Percentiles rank a stretch among this genome's conserved stretches.
phyloP scores from a whole-genome alignment of 2,113 vertebrate species.

The Clarias macrocephalus region DNA sequence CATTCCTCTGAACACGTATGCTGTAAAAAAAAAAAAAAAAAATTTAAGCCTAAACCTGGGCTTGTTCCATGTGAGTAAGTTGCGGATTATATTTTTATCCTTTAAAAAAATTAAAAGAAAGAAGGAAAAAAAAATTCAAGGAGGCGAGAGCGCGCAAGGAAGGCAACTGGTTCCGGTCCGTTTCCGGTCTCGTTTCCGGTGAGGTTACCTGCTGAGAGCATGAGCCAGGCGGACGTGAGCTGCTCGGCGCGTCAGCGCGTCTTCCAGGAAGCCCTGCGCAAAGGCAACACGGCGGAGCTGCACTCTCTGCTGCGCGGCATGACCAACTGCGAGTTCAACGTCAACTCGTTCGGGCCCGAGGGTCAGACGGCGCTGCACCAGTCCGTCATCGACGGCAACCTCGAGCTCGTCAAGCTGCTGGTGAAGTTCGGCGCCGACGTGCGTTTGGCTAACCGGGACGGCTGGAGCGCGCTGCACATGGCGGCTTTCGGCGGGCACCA shows the following conservation, averaged over 20 bases:
- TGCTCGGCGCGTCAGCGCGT: slow-evolving; percentile 77
- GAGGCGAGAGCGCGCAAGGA: neutral
- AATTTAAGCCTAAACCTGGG: neutral
- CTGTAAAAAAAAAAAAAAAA: neutral
- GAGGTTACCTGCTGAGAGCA: slow-evolving; percentile 45
- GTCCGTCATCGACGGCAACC: slow-evolving; percentile 84
- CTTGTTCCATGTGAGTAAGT: neutral
- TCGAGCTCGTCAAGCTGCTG: slow-evolving; percentile 85
- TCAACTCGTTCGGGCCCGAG: slow-evolving; percentile 86
- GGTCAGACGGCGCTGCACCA: slow-evolving; percentile 86
- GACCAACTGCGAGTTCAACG: slow-evolving; percentile 85
- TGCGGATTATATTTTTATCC: slow-evolving; percentile 18
- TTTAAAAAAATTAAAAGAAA: neutral
- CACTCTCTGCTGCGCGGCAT: slow-evolving; percentile 83
- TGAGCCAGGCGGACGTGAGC: slow-evolving; percentile 70
- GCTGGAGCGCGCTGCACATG: slow-evolving; percentile 88
- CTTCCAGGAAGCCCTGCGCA: slow-evolving; percentile 85
- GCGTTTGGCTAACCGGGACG: slow-evolving; percentile 83
- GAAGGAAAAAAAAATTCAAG: neutral
- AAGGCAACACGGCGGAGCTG: slow-evolving; percentile 81
- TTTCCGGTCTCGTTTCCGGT: slow-evolving; percentile 12
- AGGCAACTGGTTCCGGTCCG: slow-evolving; percentile 12
- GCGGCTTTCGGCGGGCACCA: slow-evolving; percentile 86
- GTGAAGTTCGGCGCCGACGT: slow-evolving; percentile 87
- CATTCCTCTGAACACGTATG: neutral